phyloP scores from a whole-genome alignment of 2,888 invertebrate genomes.

The Hybos culiciformis region DNA sequence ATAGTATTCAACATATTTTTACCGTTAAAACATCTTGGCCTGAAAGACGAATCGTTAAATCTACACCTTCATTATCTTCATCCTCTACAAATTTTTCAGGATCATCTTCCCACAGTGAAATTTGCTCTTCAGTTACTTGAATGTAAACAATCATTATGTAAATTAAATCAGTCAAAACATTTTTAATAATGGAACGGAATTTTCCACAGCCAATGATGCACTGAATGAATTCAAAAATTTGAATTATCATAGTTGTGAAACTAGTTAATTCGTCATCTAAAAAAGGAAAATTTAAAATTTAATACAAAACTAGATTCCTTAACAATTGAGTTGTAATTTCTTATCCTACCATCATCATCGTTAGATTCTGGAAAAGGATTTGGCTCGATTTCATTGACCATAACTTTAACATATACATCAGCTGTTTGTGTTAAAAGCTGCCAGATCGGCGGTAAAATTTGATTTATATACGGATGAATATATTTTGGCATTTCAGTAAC shows the following conservation, averaged over 20 bases:
- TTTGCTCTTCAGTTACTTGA: conserved; percentile 56
- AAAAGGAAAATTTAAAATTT: conserved; percentile 15
- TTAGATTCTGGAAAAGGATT: conserved; percentile 40
- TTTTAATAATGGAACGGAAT: conserved; percentile 42
- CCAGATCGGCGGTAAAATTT: conserved; percentile 53
- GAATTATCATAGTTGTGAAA: conserved; percentile 49
- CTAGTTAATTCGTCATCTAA: conserved; percentile 45
- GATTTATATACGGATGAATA: conserved; percentile 44
- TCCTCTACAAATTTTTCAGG: conserved; percentile 56
- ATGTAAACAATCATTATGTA: conserved; percentile 54
- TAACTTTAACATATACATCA: conserved; percentile 47
- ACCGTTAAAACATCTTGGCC: conserved; percentile 49
- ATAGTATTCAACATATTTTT: conserved; percentile 9
- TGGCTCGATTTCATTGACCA: conserved; percentile 44
- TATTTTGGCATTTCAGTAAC: conserved; percentile 48
- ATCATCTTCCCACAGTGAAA: conserved; percentile 46
- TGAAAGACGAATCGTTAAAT: conserved; percentile 49
- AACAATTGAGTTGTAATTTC: background rate
- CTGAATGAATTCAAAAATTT: conserved; percentile 53
- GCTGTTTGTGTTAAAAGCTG: conserved; percentile 51
- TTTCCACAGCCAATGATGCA: conserved; percentile 44
- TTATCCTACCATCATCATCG: conserved; percentile 39
- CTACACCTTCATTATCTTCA: conserved; percentile 48
- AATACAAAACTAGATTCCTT: background rate
- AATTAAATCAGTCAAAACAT: conserved; percentile 46